Evolutionary conservation across 2,888 invertebrate genomes (phyloP).

Genomic region (Oegoconia quadripuncta): DNA sequence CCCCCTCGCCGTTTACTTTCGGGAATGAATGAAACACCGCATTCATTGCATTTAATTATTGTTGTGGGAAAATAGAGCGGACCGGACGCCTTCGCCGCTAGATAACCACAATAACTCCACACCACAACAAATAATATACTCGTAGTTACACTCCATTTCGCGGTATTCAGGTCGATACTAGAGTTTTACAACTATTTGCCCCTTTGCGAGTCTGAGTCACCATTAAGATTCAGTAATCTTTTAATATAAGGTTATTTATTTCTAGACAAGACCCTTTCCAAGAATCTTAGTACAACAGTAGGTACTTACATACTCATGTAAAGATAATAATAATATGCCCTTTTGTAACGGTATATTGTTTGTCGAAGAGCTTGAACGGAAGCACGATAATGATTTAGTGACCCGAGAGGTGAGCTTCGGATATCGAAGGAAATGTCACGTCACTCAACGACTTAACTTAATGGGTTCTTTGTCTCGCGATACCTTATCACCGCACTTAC

Average conservation of each 20-base stretch:
- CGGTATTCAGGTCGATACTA: neutral
- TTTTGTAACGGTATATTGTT: conserved; percentile 4
- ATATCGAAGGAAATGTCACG: conserved; percentile 76
- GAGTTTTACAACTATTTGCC: too few species aligned
- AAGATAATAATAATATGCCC: neutral
- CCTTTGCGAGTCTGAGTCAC: too few species aligned
- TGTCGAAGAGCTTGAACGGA: conserved; percentile 46
- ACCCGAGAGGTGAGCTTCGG: conserved; percentile 64
- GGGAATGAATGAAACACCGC: conserved; percentile 47
- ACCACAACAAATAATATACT: too few species aligned
- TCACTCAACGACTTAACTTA: conserved; percentile 64
- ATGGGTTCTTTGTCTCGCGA: conserved; percentile 76
- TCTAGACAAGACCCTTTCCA: too few species aligned
- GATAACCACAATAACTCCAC: conserved; percentile 3
- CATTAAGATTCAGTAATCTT: too few species aligned
- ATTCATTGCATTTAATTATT: conserved; percentile 38
- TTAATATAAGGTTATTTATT: too few species aligned
- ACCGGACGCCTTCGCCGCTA: conserved; percentile 4
- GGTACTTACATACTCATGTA: too few species aligned
- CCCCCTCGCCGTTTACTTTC: conserved; percentile 58
- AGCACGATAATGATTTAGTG: conserved; percentile 69
- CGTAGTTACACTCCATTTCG: neutral
- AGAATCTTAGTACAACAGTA: neutral
- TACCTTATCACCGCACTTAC: conserved; percentile 60
- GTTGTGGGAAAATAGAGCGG: conserved; percentile 32